phyloP scores from a whole-genome alignment of 1,140 invertebrate species.

The Asobara japonica region DNA sequence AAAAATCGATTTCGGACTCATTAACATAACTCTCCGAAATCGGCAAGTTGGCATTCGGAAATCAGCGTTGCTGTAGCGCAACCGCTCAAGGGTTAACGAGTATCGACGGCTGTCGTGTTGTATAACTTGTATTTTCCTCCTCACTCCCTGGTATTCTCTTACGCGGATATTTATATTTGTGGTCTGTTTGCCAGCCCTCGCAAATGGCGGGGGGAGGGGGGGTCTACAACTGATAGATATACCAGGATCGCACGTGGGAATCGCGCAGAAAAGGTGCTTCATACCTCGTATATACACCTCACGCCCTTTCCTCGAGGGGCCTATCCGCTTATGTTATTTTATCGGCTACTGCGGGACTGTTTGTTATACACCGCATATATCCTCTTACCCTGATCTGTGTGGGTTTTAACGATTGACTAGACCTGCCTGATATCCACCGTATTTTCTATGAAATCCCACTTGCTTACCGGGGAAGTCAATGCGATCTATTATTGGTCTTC shows the following conservation, averaged over 20 bases:
- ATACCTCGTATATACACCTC: conserved; percentile 23
- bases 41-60: no score
- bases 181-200: conserved; percentile 10
- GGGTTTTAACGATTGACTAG: conserved; percentile 18
- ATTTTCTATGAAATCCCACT: neutral
- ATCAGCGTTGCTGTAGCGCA: no score
- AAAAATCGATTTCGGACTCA: no score
- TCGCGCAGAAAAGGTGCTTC: conserved; percentile 23
- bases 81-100: conserved; percentile 63
- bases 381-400: neutral
- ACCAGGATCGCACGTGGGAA: conserved; percentile 39
- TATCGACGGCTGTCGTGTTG: conserved; percentile 46
- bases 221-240: conserved; percentile 24
- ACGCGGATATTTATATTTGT: conserved; percentile 48
- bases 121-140: conserved; percentile 17
- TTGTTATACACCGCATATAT: conserved; percentile 16
- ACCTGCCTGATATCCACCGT: neutral
- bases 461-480: neutral
- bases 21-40: no score
- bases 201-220: conserved; percentile 2
- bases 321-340: conserved; percentile 29
- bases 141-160: conserved; percentile 30
- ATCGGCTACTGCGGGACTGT: conserved; percentile 7
- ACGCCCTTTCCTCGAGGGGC: conserved; percentile 15
- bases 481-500: neutral